Percentiles rank a stretch among this genome's conserved stretches.
phyloP scores from a whole-genome alignment of 2,888 invertebrate species.

The Nomada flava region DNA sequence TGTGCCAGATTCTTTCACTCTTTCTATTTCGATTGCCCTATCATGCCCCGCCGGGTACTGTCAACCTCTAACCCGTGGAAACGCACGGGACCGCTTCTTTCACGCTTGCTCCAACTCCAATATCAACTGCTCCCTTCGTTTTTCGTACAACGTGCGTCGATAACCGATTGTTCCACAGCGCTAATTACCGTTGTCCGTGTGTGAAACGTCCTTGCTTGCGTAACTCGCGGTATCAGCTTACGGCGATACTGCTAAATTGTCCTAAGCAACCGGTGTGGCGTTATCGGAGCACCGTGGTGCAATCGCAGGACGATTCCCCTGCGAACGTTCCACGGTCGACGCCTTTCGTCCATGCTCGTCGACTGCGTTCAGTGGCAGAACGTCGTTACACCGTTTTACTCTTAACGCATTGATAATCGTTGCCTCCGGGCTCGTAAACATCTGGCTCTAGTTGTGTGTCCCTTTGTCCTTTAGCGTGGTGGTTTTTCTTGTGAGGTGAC shows the following conservation, averaged over 20 bases:
- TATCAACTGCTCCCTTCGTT: too few species aligned
- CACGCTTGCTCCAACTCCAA: neutral
- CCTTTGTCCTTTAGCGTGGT: conserved; percentile 66
- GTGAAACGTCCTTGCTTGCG: conserved; percentile 34
- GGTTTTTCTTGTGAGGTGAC: conserved; percentile 57
- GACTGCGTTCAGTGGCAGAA: neutral
- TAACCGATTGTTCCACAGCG: neutral
- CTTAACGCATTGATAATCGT: conserved; percentile 21
- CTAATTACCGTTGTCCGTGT: neutral
- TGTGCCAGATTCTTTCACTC: conserved; percentile 41
- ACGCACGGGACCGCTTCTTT: conserved; percentile 1
- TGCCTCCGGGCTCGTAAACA: conserved; percentile 42
- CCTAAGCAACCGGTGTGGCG: neutral
- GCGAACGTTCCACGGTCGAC: conserved; percentile 5
- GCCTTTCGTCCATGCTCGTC: neutral
- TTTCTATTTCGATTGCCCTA: neutral
- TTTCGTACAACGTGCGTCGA: neutral
- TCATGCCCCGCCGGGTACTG: conserved; percentile 35
- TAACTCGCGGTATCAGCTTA: conserved; percentile 15
- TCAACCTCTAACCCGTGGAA: conserved; percentile 33
- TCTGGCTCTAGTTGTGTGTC: conserved; percentile 48
- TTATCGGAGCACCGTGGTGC: neutral
- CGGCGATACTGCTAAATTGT: neutral
- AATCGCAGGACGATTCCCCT: neutral
- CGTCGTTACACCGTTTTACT: conserved; percentile 3